phyloP scores from a whole-genome alignment of 1,140 invertebrate genomes.

The Rhagoletis zephyria region DNA sequence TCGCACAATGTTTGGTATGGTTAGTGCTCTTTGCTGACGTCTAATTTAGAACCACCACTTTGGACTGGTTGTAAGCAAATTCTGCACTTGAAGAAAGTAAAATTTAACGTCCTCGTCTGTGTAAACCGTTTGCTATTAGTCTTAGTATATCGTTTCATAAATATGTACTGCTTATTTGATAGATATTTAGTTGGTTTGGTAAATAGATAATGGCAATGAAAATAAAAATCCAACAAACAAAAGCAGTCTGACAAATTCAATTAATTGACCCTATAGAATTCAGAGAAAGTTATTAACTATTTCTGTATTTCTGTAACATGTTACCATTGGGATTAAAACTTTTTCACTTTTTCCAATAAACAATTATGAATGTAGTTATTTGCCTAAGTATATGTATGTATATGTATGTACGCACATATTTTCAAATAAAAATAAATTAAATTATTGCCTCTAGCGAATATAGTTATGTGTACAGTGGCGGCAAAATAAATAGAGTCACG shows the following conservation, averaged over 20 bases:
- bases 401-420: background rate
- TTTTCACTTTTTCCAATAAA: slow-evolving; percentile 11
- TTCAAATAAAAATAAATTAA: background rate
- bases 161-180: too few relatives aligned
- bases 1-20: too few relatives aligned
- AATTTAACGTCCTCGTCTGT: too few relatives aligned
- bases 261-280: slow-evolving; percentile 13
- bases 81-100: too few relatives aligned
- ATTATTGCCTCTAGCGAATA: background rate
- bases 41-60: too few relatives aligned
- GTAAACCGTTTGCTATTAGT: too few relatives aligned
- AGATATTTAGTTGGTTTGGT: too few relatives aligned
- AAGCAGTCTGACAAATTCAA: background rate
- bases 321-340: background rate
- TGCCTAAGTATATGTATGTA: background rate
- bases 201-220: too few relatives aligned
- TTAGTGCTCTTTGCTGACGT: too few relatives aligned
- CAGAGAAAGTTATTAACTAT: background rate
- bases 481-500: too few relatives aligned
- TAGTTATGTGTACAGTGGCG: background rate
- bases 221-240: background rate
- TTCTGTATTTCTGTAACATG: background rate
- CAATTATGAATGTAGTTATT: background rate
- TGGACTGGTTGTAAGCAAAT: too few relatives aligned
- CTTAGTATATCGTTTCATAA: too few relatives aligned